Conservation (phyloP, 2,113 vertebrate species). For the Lepus timidus region DNA sequence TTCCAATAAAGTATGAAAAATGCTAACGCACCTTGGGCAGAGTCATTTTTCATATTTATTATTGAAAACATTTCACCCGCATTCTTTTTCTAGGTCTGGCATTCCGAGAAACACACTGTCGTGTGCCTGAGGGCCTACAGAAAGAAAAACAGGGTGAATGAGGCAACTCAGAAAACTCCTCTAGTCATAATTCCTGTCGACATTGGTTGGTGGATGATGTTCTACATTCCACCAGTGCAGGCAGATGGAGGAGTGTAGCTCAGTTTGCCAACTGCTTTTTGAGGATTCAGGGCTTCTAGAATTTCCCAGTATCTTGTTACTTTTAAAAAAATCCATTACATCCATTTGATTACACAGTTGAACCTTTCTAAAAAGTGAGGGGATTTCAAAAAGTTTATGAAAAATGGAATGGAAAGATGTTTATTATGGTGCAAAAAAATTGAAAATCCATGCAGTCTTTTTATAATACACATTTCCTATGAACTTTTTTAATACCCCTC, state of each 20-base stretch:
- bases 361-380: neutral
- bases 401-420: no score
- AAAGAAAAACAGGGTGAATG: neutral
- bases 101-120: conserved; percentile 12
- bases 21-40: neutral
- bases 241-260: neutral
- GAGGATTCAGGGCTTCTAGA: neutral
- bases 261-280: neutral
- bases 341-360: neutral
- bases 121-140: neutral
- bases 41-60: conserved; percentile 49
- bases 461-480: no score
- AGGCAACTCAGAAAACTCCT: neutral
- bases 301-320: conserved; percentile 24
- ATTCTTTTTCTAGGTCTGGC: neutral
- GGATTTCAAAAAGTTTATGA: no score
- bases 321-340: conserved; percentile 8
- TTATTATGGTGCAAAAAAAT: no score
- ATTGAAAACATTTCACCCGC: neutral
- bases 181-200: neutral
- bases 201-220: neutral
- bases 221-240: neutral
- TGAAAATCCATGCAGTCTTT: no score
- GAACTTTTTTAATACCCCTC: no score
- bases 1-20: conserved; percentile 23